Base-by-base conservation (phyloP, 2,888 invertebrate species). In the Graphium colonna region DNA sequence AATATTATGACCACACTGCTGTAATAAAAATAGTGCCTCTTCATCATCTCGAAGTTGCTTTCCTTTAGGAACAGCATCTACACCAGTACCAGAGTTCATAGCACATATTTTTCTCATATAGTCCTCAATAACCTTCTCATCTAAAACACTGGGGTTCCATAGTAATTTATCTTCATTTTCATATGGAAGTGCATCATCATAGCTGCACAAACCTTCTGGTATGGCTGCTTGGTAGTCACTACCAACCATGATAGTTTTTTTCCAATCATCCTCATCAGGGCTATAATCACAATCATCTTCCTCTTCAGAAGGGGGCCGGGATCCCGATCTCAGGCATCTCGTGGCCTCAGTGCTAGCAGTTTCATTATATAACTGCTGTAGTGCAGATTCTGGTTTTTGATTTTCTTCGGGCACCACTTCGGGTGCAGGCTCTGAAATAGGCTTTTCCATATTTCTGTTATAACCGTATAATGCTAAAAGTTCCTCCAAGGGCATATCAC, bases 401-500 rank as follows among this genome's bases (percentile, higher is more conserved):
- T 58, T 74, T 57, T 85, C 87, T 52, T 83, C 83, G 0, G 81
- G 79, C 36, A 82, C 74, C 44, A 77, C 75, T 60, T 83, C 83
- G 0, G 82, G 79, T 3, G 63, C 68, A 46, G 73, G 77, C 59
- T 79, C 79, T 17, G 77, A 75, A 16, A 71, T 66, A 31, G 80
- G 75, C 57, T 86, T 85, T 41, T 88, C 87, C 83, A 86, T 84
- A 58, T 58, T 82, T 73, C 64, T 91, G 65, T 91, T 88, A 82
- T 93, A 95, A 61, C 96, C 95, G 83, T 98, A 98, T 80, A 97
- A 92, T 9, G 97, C 96, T 68, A 98, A 88, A 54, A 98, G 86
- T 75, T 97, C 96, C 73, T 97, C 97, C 65, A 98, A 91, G 58
- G 98, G 98, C 96, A 98, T 98, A 89, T 98, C 97, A 79, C 97